Conservation (phyloP, 2,113 vertebrate genomes). For the Phaethornis superciliosus region DNA sequence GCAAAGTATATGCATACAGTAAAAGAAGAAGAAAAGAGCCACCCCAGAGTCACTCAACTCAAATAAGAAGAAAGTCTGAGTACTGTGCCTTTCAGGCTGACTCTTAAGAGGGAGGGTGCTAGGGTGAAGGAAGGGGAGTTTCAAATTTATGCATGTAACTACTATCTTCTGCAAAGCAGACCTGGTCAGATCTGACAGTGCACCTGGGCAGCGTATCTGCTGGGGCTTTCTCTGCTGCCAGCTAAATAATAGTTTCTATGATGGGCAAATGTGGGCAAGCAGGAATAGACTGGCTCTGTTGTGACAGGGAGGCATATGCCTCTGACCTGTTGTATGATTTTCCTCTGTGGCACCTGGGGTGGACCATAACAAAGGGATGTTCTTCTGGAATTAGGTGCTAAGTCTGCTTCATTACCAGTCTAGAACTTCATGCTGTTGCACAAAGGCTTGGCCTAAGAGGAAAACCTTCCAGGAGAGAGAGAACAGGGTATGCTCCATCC, state of each 20-base stretch:
- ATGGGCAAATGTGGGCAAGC: neutral
- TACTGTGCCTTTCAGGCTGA: neutral
- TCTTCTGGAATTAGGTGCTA: neutral
- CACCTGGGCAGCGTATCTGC: neutral
- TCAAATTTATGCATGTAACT: neutral
- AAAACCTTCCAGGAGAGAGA: neutral
- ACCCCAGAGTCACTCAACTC: neutral
- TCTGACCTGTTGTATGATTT: neutral
- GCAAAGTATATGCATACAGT: too few relatives aligned
- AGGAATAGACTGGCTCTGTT: neutral
- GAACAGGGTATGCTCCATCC: neutral
- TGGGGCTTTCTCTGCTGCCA: neutral
- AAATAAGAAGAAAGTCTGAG: neutral
- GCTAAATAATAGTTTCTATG: neutral
- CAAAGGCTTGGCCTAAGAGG: neutral
- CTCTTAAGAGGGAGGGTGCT: neutral
- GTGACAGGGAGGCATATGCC: rapidly evolving
- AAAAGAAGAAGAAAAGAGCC: neutral
- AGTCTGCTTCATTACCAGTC: neutral
- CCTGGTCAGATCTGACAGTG: neutral
- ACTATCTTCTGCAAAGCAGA: neutral
- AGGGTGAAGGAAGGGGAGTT: neutral
- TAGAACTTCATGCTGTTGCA: neutral
- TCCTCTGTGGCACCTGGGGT: neutral
- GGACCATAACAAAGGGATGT: neutral